Base-by-base conservation (phyloP, 2,797 vertebrate genomes). In the Arctocebus calabarensis region DNA sequence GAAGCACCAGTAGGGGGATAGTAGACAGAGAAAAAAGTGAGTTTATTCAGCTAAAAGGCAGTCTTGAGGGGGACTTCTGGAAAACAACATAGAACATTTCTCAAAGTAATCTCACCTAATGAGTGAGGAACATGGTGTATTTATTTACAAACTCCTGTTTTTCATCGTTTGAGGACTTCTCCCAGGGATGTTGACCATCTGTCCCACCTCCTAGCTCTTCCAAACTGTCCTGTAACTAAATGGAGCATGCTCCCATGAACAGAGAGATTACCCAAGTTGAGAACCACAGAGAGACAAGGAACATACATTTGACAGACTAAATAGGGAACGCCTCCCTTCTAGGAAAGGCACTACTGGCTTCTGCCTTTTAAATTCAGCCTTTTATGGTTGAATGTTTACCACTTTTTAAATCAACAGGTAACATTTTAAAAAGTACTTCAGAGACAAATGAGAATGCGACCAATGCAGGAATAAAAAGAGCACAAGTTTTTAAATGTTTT, bases 381-480 rank as follows among this genome's bases (percentile, higher is more conserved):
- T 89, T 84, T 59, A 81, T 84, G 37, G 40, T 40, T 84, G 71
- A 94, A 34, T 90, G 23, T 84, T 94, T 84, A 62, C 59, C 81
- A 40, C 59, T 82, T 94, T 87, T 66, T 71, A 95, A 96, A 94
- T 71, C 9, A 19, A 87, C 66, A 93, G 43, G 37, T 81, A 89
- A 73, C 45, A 90, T 89, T 97, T 73, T 82, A 77, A 90, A 96
- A 84, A 45, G 29, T 92, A 61, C 77, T 88, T 90, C 57, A 91
- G 71, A 23, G 40, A 84, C 27, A 71, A 3, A 0, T 89, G 32
- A 19, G 84, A 90, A 90, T 90, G 25, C 94, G 48, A 89, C 10
- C 16, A 84, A 75, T 27, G 9, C 32, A 85, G 84, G 48, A 96
- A 89, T 43, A 78, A 83, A 94, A 81, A 43, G 8, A 87, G 17